These are phyloP conservation scores for Hofmannophila pseudospretella DNA, from an alignment of 2,888 invertebrate genomes.

Conservation along the genomic window DNA sequence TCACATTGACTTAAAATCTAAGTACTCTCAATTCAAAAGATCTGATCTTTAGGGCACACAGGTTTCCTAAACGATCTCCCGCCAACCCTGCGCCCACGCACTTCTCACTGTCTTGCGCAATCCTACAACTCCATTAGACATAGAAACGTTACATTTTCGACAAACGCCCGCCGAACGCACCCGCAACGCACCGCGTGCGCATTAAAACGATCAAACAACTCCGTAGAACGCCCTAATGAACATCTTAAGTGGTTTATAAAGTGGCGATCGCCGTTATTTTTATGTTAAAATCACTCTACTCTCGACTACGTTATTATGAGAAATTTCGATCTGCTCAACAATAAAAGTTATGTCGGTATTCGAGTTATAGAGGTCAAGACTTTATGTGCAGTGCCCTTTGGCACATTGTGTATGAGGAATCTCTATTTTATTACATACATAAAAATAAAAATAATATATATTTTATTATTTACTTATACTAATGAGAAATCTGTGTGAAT, in stretches of 20 bases:
- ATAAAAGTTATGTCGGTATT: not conserved
- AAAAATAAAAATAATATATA: too few relatives aligned
- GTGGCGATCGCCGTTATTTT: slow-evolving; percentile 72
- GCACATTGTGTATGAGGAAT: not conserved
- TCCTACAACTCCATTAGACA: slow-evolving; percentile 68
- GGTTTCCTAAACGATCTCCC: too few relatives aligned
- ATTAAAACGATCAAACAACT: slow-evolving; percentile 67
- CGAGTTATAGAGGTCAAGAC: slow-evolving; percentile 1
- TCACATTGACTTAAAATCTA: too few relatives aligned
- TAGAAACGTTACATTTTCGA: slow-evolving; percentile 33
- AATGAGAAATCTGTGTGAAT: too few relatives aligned
- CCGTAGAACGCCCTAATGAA: slow-evolving; percentile 66
- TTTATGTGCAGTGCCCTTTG: not conserved
- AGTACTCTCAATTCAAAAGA: too few relatives aligned
- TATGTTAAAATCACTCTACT: slow-evolving; percentile 52
- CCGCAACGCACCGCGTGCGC: slow-evolving; percentile 34
- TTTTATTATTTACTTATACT: too few relatives aligned
- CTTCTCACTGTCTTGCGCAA: slow-evolving; percentile 61
- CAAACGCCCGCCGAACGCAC: slow-evolving; percentile 21
- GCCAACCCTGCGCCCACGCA: slow-evolving; percentile 54
- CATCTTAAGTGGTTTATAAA: slow-evolving; percentile 73
- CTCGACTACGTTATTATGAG: slow-evolving; percentile 41
- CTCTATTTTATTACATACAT: too few relatives aligned
- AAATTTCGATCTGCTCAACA: slow-evolving; percentile 22
- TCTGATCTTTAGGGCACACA: too few relatives aligned